Conservation (phyloP, 2,888 invertebrate genomes). For the Meandrusa payeni region DNA sequence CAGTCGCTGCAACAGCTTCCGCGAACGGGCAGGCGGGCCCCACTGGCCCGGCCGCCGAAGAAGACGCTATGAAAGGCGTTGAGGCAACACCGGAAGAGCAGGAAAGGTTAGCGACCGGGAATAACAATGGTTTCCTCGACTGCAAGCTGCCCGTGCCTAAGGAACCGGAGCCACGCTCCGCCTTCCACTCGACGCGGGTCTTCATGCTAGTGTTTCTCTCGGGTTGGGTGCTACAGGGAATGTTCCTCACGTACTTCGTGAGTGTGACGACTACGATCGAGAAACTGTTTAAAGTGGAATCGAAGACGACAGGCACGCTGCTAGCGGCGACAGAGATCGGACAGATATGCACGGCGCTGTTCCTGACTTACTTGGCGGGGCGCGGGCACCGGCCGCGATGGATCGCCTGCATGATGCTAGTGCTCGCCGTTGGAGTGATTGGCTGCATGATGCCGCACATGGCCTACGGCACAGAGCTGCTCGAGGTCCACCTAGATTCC, state of each 20-base stretch:
- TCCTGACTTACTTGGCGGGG: constrained; percentile 94
- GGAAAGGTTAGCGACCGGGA: constrained; percentile 71
- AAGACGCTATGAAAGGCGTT: constrained; percentile 73
- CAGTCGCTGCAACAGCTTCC: constrained; percentile 52
- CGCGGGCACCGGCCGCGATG: constrained; percentile 95
- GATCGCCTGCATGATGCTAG: constrained; percentile 96
- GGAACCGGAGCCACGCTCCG: constrained; percentile 83
- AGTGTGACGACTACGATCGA: constrained; percentile 96
- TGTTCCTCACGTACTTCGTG: constrained; percentile 97
- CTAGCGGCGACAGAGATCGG: constrained; percentile 96
- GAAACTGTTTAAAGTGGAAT: constrained; percentile 94
- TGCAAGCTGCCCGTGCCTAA: constrained; percentile 84
- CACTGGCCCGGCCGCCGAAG: constrained; percentile 61
- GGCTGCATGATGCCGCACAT: constrained; percentile 94
- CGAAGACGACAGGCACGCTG: constrained; percentile 93
- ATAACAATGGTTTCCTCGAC: constrained; percentile 89
- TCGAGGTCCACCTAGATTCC: constrained; percentile 64
- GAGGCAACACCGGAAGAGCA: constrained; percentile 76
- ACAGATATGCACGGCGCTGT: constrained; percentile 93
- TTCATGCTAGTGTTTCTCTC: constrained; percentile 94
- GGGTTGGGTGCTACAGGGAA: constrained; percentile 93
- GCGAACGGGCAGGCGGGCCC: constrained; percentile 62
- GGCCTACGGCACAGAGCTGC: constrained; percentile 88
- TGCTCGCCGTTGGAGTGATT: constrained; percentile 92
- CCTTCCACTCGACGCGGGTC: constrained; percentile 92